Evolutionary conservation across 2,888 invertebrate genomes (phyloP), one percentile per base, ranked within the genome.

Genomic region (Yponomeuta cagnagella): DNA sequence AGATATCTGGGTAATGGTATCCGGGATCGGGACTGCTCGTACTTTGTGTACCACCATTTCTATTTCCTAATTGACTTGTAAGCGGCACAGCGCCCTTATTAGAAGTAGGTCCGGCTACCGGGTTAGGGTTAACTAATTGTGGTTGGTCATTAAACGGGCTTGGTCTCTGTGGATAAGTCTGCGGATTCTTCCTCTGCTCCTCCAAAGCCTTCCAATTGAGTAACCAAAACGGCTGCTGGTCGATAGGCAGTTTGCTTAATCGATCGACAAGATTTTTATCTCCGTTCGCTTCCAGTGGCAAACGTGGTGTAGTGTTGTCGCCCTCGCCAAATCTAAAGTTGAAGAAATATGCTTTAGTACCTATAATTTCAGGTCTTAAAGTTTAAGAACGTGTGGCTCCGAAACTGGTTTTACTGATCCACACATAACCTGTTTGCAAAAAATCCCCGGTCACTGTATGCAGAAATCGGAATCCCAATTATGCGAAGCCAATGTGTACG

Each of bases 221-320:
- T 73, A 94, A 93, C 96, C 96, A 96, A 84, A 95, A 96, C 0
- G 96, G 96, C 74, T 94, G 94, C 67, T 95, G 88, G 74, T 96
- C 95, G 70, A 92, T 81, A 0, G 96, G 96, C 82, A 95, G 92
- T 63, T 93, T 90, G 78, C 93, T 94, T 48, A 96, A 86, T n/a
- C 94, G 86, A 65, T 95, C 92, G 0, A 96, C 87, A 4, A 95
- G 83, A 2, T 93, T 91, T 67, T 82, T 81, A 77, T 96, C 95
- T 1, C 95, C 95, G 58, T 92, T 89, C 0, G 95, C 95, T 84
- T 96, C 95, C 1, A 94, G 80, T 0, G 96, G 96, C 48, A 95
- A 78, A 67, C 85, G 84, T 33, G 82, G 80, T 0, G 92, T 89
- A 0, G 90, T 86, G 1, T 74, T 48, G 48, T 79, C 78, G 2